A percentile compares a stretch with the other conserved stretches of the same genome.
Conservation (phyloP, 2,797 vertebrate genomes). For the Holocentrus rufus region DNA sequence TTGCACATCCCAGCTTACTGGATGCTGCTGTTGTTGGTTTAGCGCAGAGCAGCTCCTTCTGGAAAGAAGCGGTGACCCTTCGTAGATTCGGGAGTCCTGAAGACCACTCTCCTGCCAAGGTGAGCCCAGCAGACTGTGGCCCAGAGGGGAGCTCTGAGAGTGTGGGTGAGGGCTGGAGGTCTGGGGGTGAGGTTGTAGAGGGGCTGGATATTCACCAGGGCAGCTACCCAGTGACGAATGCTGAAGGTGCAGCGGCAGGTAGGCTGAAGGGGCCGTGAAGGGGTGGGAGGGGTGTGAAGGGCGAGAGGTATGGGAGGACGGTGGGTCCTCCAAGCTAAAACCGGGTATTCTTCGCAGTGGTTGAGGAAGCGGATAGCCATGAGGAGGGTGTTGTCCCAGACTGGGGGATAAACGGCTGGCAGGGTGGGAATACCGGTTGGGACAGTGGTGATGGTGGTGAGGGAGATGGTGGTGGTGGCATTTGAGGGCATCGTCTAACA, state of each 20-base stretch:
- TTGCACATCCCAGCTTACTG: slow-evolving; percentile 84
- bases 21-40: slow-evolving; percentile 71
- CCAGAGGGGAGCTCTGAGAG: slow-evolving; percentile 77
- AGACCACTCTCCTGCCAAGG: slow-evolving; percentile 85
- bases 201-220: slow-evolving; percentile 80
- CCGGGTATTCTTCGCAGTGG: slow-evolving; percentile 80
- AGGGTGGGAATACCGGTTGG: slow-evolving; percentile 39
- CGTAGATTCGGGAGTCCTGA: slow-evolving; percentile 83
- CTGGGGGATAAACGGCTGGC: slow-evolving; percentile 47
- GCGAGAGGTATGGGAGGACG: slow-evolving; percentile 74
- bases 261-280: slow-evolving; percentile 82
- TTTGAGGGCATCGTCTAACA: slow-evolving; percentile 87
- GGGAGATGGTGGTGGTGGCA: slow-evolving; percentile 82
- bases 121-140: slow-evolving; percentile 77
- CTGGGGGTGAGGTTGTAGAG: slow-evolving; percentile 65
- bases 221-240: slow-evolving; percentile 79
- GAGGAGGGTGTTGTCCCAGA: slow-evolving; percentile 44
- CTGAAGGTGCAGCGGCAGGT: slow-evolving; percentile 82
- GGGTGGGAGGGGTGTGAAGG: slow-evolving; percentile 38
- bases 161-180: slow-evolving; percentile 68
- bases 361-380: slow-evolving; percentile 61
- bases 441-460: slow-evolving; percentile 60
- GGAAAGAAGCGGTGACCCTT: slow-evolving; percentile 83
- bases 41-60: slow-evolving; percentile 82
- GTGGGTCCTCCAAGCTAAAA: slow-evolving; percentile 85